phyloP scores from a whole-genome alignment of 2,797 vertebrate genomes.

The Bradypodion pumilum region DNA sequence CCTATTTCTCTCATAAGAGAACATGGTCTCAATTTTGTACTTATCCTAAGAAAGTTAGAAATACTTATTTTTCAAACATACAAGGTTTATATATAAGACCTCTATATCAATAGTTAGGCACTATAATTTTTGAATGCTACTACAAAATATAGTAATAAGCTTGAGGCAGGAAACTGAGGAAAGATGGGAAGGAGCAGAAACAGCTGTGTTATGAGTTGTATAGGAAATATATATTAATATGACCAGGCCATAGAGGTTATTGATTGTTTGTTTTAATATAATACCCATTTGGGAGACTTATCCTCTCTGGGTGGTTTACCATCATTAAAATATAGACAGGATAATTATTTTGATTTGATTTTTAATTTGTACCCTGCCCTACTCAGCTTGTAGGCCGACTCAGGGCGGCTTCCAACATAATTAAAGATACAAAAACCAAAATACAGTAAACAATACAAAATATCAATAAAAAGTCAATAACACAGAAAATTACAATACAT shows the following conservation, averaged over 20 bases:
- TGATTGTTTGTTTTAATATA: too few species aligned
- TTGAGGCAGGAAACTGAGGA: not conserved
- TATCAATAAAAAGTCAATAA: too few species aligned
- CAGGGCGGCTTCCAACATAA: too few species aligned
- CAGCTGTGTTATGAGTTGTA: not conserved
- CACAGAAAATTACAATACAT: too few species aligned
- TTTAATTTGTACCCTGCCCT: too few species aligned
- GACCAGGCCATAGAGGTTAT: not conserved
- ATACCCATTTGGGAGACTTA: too few species aligned
- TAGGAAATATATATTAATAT: not conserved
- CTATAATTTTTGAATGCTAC: not conserved
- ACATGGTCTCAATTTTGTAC: not conserved
- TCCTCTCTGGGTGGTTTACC: too few species aligned
- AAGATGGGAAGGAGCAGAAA: not conserved
- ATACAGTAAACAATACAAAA: too few species aligned
- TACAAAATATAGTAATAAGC: rapidly evolving
- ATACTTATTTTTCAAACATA: not conserved
- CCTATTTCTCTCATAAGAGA: not conserved
- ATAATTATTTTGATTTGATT: too few species aligned
- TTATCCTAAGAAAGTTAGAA: not conserved
- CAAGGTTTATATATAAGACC: not conserved
- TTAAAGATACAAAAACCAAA: too few species aligned
- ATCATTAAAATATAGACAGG: too few species aligned
- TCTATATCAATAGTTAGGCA: not conserved
- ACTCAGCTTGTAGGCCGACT: too few species aligned